phyloP scores from a whole-genome alignment of 2,113 vertebrate genomes.

The Eulemur macaco region DNA sequence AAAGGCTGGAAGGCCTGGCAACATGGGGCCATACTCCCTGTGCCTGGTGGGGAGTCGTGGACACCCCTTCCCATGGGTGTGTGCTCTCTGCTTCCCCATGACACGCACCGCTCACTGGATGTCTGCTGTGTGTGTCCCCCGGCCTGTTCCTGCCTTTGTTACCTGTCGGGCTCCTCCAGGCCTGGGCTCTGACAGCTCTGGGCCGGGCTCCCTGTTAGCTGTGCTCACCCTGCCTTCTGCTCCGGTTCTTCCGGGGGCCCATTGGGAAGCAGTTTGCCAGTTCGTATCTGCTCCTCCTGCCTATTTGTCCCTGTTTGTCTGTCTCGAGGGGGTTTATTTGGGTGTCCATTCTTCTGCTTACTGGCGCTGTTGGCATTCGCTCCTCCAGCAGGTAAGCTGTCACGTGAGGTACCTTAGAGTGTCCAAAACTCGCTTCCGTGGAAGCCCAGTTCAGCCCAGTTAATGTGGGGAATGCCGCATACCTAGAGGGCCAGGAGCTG shows the following conservation, averaged over 20 bases:
- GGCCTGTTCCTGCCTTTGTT: neutral
- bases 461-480: neutral
- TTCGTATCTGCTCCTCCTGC: neutral
- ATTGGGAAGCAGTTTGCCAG: neutral
- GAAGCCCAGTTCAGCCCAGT: neutral
- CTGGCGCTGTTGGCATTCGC: neutral
- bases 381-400: neutral
- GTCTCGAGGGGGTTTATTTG: neutral
- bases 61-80: accelerated
- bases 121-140: accelerated
- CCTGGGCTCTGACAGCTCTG: neutral
- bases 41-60: neutral
- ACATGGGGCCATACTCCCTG: neutral
- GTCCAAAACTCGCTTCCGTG: neutral
- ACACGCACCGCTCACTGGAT: accelerated
- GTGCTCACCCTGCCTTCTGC: neutral
- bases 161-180: neutral
- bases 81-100: accelerated
- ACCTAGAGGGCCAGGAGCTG: neutral
- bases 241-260: neutral
- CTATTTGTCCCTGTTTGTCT: neutral
- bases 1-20: neutral
- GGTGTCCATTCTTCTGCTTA: neutral
- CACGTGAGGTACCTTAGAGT: neutral
- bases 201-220: neutral